phyloP scores from a whole-genome alignment of 2,797 vertebrate genomes.

The Coregonus suidteri region DNA sequence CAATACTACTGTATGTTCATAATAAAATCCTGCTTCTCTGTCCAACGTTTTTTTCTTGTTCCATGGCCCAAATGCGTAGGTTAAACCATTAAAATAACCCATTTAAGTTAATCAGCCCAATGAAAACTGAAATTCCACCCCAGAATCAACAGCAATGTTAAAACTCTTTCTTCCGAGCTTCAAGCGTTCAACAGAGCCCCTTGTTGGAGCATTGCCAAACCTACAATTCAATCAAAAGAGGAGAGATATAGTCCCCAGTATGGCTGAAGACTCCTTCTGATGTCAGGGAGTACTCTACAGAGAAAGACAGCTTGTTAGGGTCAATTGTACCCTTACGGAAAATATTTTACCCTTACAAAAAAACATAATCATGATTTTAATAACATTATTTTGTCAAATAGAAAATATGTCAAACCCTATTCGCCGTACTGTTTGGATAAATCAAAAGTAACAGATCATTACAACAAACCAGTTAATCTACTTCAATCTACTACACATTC shows the following conservation, averaged over 20 bases:
- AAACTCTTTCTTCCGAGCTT: slow-evolving; percentile 33
- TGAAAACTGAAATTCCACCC: slow-evolving; percentile 68
- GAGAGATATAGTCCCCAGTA: neutral
- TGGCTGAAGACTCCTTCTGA: slow-evolving; percentile 33
- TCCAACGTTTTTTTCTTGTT: slow-evolving; percentile 40
- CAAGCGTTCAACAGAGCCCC: slow-evolving; percentile 25
- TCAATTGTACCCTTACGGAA: slow-evolving; percentile 10
- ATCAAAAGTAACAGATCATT: slow-evolving; percentile 12
- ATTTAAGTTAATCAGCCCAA: slow-evolving; percentile 65
- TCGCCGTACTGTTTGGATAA: neutral
- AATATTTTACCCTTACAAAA: too few species aligned
- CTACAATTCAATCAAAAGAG: slow-evolving; percentile 46
- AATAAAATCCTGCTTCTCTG: slow-evolving; percentile 39
- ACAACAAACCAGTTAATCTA: slow-evolving; percentile 13
- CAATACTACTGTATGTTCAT: slow-evolving; percentile 42
- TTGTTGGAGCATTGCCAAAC: slow-evolving; percentile 41
- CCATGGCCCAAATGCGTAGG: slow-evolving; percentile 51
- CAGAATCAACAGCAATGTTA: slow-evolving; percentile 47
- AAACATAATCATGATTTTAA: neutral
- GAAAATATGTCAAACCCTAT: neutral
- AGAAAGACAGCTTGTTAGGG: slow-evolving; percentile 24
- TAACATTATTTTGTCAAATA: neutral
- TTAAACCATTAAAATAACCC: slow-evolving; percentile 64
- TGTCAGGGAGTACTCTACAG: slow-evolving; percentile 25
- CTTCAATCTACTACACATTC: slow-evolving; percentile 50